Evolutionary conservation across 2,797 vertebrate genomes (phyloP).

Genomic region (Poeciliopsis presidionis): DNA sequence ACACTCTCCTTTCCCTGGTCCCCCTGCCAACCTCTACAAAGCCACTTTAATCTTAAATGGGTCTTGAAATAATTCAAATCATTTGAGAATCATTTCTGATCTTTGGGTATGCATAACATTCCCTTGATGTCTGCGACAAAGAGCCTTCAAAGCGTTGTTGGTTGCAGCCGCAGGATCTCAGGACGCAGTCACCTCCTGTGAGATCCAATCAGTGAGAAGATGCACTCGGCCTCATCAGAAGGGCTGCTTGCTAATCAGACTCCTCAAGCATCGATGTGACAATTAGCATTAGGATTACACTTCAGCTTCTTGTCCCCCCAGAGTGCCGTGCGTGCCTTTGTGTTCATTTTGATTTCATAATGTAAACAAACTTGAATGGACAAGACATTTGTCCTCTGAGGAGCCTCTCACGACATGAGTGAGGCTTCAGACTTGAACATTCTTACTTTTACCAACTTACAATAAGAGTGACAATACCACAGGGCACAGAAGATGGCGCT

Average conservation of each 20-base stretch:
- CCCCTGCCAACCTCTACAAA: neutral
- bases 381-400: conserved; percentile 22
- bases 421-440: neutral
- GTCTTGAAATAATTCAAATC: conserved; percentile 27
- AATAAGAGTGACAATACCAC: neutral
- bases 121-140: conserved; percentile 36
- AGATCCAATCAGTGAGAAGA: conserved; percentile 65
- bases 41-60: conserved; percentile 15
- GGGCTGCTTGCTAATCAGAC: conserved; percentile 61
- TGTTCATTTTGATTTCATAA: conserved; percentile 36
- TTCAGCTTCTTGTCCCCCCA: conserved; percentile 25
- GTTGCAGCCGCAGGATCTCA: conserved; percentile 39
- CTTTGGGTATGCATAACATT: conserved; percentile 20
- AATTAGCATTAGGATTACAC: conserved; percentile 57
- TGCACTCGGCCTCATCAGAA: conserved; percentile 54
- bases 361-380: conserved; percentile 48
- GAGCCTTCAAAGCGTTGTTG: conserved; percentile 40
- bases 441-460: neutral
- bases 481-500: neutral
- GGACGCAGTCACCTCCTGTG: conserved; percentile 48
- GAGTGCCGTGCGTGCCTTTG: conserved; percentile 17
- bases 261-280: conserved; percentile 38
- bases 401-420: neutral
- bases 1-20: neutral
- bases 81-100: conserved; percentile 21